Percentiles rank a stretch among this genome's conserved stretches.
These are phyloP conservation scores for Harpalus rubripes DNA, from an alignment of 2,888 invertebrate genomes.

Conservation along the genomic window DNA sequence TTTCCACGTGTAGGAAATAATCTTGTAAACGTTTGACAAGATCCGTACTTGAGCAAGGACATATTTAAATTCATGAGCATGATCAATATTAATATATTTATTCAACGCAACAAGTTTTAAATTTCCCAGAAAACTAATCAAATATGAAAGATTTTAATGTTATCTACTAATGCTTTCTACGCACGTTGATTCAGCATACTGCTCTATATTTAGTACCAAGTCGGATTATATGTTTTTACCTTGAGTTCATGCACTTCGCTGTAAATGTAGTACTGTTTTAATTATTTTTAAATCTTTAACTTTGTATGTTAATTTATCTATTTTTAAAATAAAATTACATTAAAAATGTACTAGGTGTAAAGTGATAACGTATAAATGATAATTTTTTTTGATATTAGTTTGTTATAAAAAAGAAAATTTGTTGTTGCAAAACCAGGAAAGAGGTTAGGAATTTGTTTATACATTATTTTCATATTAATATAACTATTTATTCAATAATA, in stretches of 20 bases:
- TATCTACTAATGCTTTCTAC: conserved; percentile 20
- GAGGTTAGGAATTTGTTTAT: conserved; percentile 4
- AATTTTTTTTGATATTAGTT: conserved; percentile 4
- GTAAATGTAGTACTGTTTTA: not conserved
- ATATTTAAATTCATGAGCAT: conserved; percentile 35
- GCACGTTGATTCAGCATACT: conserved; percentile 1
- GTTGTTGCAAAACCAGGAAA: not conserved
- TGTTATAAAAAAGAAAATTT: not conserved
- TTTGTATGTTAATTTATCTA: not conserved
- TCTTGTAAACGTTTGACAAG: conserved; percentile 29
- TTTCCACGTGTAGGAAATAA: conserved; percentile 23
- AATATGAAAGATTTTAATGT: not conserved
- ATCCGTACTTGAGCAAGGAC: conserved; percentile 42
- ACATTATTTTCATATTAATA: conserved; percentile 6
- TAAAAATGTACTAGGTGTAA: not conserved
- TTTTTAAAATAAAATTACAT: not conserved
- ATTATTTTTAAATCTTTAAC: not conserved
- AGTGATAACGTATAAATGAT: not conserved
- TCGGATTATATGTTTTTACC: conserved; percentile 42
- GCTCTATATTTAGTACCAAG: conserved; percentile 28
- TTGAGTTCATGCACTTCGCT: conserved; percentile 17
- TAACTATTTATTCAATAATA: not conserved
- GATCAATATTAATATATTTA: conserved; percentile 11
- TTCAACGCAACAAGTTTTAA: not conserved
- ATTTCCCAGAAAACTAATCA: not conserved